These are phyloP conservation scores for Polypterus bichir DNA, from an alignment of 2,113 vertebrate genomes.

Conservation along the genomic window DNA sequence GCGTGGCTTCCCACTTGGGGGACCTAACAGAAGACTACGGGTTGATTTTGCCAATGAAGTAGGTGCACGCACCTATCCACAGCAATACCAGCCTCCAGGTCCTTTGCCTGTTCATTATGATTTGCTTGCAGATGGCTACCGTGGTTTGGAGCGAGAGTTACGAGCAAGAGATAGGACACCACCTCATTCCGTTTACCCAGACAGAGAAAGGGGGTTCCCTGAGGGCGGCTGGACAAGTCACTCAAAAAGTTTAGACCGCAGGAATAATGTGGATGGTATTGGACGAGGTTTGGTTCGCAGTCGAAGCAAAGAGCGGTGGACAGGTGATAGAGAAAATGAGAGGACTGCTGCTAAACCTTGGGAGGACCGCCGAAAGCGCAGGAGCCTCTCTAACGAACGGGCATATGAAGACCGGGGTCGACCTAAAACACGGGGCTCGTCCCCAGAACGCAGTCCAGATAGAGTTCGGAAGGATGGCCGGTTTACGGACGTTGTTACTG, in stretches of 20 bases:
- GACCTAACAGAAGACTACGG: conserved; percentile 71
- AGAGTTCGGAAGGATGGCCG: conserved; percentile 64
- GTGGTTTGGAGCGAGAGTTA: conserved; percentile 79
- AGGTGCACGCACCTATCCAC: conserved; percentile 66
- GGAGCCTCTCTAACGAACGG: conserved; percentile 64
- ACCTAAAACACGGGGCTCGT: conserved; percentile 47
- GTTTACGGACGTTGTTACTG: conserved; percentile 57
- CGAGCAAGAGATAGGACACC: conserved; percentile 71
- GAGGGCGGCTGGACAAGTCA: conserved; percentile 77
- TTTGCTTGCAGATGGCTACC: conserved; percentile 66
- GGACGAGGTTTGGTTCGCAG: conserved; percentile 43
- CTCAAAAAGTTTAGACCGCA: conserved; percentile 62
- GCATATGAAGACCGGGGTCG: conserved; percentile 59
- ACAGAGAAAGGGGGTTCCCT: conserved; percentile 60
- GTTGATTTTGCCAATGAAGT: conserved; percentile 95
- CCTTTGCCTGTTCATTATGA: conserved; percentile 71
- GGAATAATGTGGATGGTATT: conserved; percentile 63
- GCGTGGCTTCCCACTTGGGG: conserved; percentile 84
- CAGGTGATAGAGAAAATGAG: conserved; percentile 50
- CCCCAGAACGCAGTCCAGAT: conserved; percentile 74
- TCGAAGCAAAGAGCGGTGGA: conserved; percentile 82
- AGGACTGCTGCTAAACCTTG: conserved; percentile 44
- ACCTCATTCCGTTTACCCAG: conserved; percentile 64
- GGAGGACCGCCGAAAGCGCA: conserved; percentile 70
- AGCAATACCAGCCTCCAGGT: conserved; percentile 58